Conservation (phyloP, 1,140 invertebrate species). For the Argopecten irradians region DNA sequence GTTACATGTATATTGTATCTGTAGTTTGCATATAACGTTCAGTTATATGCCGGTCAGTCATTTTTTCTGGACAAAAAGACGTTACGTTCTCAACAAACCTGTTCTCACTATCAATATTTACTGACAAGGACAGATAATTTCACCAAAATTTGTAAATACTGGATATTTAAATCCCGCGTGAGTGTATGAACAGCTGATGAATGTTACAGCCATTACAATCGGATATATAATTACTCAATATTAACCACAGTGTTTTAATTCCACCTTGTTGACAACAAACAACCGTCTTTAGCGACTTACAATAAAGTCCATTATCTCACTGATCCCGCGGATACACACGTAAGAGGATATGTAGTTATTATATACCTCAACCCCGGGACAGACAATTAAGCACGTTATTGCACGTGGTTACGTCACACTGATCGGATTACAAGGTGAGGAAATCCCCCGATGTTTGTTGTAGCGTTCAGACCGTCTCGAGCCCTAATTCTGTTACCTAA, state of each 20-base stretch:
- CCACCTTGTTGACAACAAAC: background rate
- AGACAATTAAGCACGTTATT: background rate
- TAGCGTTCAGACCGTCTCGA: background rate
- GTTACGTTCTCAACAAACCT: no score
- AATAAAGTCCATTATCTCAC: background rate
- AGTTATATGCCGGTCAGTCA: no score
- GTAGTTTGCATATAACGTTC: no score
- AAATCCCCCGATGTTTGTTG: background rate
- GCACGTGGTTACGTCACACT: no score
- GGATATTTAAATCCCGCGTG: background rate
- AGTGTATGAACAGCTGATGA: background rate
- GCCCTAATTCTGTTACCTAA: background rate
- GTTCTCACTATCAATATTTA: no score
- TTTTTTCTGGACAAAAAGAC: no score
- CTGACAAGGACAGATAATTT: no score
- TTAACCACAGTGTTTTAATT: background rate
- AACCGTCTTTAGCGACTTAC: background rate
- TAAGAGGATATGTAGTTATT: background rate
- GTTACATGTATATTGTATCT: no score
- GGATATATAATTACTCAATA: constrained; percentile 2
- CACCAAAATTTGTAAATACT: no score
- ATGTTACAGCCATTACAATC: background rate
- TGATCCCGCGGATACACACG: background rate
- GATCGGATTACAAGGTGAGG: background rate
- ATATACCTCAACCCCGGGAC: no score